Evolutionary conservation across 2,888 invertebrate genomes (phyloP).

Genomic region (Dione vanillae): DNA sequence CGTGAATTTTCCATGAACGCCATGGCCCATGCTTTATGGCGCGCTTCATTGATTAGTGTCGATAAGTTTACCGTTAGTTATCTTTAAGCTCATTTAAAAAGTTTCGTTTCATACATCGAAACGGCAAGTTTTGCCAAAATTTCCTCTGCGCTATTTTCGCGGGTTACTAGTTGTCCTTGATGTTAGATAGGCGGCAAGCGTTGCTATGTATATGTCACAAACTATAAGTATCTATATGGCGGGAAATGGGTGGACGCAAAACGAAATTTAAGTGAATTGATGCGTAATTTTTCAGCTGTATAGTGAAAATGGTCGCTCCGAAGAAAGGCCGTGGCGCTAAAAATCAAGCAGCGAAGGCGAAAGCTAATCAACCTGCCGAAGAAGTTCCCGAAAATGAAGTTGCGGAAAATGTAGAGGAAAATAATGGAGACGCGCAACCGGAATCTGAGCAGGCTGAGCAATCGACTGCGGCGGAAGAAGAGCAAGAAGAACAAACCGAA

Average conservation of each 20-base stretch:
- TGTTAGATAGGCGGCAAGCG: constrained; percentile 68
- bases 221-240: constrained; percentile 58
- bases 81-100: background rate
- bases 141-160: constrained; percentile 56
- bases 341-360: constrained; percentile 69
- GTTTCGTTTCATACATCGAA: background rate
- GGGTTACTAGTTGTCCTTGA: constrained; percentile 69
- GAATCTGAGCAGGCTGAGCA: constrained; percentile 57
- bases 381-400: constrained; percentile 31
- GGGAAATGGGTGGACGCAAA: constrained; percentile 59
- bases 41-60: constrained; percentile 60
- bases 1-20: constrained; percentile 75
- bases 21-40: constrained; percentile 79
- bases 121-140: constrained; percentile 2
- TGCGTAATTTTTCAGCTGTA: constrained; percentile 41
- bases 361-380: constrained; percentile 57
- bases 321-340: constrained; percentile 79
- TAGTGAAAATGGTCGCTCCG: constrained; percentile 73
- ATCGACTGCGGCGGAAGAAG: constrained; percentile 51
- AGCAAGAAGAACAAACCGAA: constrained; percentile 49
- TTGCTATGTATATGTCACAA: constrained; percentile 43
- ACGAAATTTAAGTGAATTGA: constrained; percentile 8
- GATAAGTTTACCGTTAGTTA: constrained; percentile 61
- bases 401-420: constrained; percentile 60
- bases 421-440: constrained; percentile 67